These are phyloP conservation scores for Indicator indicator DNA, from an alignment of 2,113 vertebrate genomes.

Conservation along the genomic window DNA sequence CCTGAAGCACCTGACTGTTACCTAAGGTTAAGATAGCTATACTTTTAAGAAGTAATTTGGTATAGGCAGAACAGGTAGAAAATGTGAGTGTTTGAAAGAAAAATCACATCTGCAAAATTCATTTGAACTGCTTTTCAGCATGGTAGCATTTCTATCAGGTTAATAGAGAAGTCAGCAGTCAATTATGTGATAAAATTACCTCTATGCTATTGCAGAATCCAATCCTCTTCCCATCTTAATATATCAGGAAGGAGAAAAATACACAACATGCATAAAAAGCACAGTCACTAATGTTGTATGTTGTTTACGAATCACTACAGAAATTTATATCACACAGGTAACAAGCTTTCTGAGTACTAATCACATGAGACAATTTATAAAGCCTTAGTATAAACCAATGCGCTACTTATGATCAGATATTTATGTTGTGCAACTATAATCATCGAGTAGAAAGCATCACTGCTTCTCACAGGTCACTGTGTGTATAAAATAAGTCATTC, in stretches of 20 bases:
- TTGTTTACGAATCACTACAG: background rate
- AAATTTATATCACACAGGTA: background rate
- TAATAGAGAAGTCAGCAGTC: slow-evolving; percentile 1
- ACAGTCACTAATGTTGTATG: background rate
- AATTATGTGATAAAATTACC: slow-evolving; percentile 12
- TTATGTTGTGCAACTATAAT: background rate
- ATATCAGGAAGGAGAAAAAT: background rate
- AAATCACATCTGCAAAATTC: background rate
- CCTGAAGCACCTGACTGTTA: background rate
- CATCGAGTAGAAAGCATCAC: background rate
- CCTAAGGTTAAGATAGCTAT: background rate
- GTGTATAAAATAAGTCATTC: background rate
- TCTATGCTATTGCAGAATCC: background rate
- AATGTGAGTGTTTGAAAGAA: background rate
- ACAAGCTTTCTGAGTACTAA: background rate
- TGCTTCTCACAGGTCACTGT: background rate
- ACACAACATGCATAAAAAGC: background rate
- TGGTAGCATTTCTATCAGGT: slow-evolving; percentile 14
- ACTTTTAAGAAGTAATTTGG: background rate
- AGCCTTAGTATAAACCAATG: background rate
- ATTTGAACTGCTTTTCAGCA: slow-evolving; percentile 7
- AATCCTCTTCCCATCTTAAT: background rate
- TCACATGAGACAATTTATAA: background rate
- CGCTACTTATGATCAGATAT: background rate
- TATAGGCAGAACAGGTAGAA: background rate